Conservation (phyloP, 2,797 vertebrate species). For the Sebastes steindachneri region DNA sequence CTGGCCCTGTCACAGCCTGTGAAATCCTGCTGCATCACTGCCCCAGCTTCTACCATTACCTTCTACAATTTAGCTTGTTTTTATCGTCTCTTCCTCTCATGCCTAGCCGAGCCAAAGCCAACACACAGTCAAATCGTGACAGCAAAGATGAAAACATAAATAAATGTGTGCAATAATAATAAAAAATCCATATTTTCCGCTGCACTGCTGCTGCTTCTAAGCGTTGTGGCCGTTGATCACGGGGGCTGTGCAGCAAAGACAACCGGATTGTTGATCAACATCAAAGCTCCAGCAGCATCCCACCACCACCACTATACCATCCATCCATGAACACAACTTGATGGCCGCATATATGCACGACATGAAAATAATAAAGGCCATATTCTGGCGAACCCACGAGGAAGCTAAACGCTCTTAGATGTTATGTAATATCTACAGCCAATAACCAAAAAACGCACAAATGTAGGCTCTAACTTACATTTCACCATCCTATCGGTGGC, state of each 20-base stretch:
- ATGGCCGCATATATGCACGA: slow-evolving; percentile 44
- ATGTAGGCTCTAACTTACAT: slow-evolving; percentile 79
- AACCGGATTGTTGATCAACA: slow-evolving; percentile 76
- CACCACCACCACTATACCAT: slow-evolving; percentile 26
- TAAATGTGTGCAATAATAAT: slow-evolving; percentile 4
- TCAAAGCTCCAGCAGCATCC: slow-evolving; percentile 61
- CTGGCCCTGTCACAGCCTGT: slow-evolving; percentile 69
- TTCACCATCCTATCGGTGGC: slow-evolving; percentile 87
- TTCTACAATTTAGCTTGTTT: slow-evolving; percentile 71
- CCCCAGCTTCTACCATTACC: slow-evolving; percentile 76
- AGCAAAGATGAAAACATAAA: slow-evolving; percentile 23
- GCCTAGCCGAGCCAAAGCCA: slow-evolving; percentile 16
- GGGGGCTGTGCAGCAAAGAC: slow-evolving; percentile 54
- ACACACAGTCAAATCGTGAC: slow-evolving; percentile 44
- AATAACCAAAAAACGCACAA: background rate
- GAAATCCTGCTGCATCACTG: slow-evolving; percentile 90
- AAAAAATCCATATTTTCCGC: slow-evolving; percentile 21
- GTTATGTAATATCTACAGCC: slow-evolving; percentile 61
- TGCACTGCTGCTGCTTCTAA: slow-evolving; percentile 11
- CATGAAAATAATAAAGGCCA: slow-evolving; percentile 37
- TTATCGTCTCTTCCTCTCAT: slow-evolving; percentile 14
- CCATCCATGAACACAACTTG: slow-evolving; percentile 52
- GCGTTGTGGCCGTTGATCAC: slow-evolving; percentile 11
- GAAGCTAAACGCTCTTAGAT: slow-evolving; percentile 28
- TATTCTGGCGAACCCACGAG: background rate